Base-by-base conservation (phyloP, 2,113 vertebrate species). In the Pterocles orientalis region DNA sequence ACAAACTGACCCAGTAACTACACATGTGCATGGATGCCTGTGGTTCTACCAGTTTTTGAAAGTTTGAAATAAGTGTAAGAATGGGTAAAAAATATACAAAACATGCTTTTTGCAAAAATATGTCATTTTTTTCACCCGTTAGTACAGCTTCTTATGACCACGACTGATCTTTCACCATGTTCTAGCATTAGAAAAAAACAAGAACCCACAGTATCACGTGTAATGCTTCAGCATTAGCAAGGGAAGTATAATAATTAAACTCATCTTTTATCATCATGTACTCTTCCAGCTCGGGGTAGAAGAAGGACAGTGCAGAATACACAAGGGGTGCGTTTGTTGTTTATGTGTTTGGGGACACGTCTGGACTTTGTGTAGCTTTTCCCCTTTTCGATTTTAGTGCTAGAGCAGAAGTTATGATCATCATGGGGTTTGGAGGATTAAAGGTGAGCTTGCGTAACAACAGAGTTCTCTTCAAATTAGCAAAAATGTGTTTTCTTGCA, bases 221-320 rank as follows among this genome's bases (percentile, higher is more conserved):
- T 36, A 31, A 25, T 7, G 9, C 20, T 83, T 53, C 3, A 56
- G 28, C 28, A 1, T 36, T 34, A 7, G 19, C 47, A 60, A 26
- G 60, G 31, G 31, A 48, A 26, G 7, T 12, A 10, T 5, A 12
- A 28, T 31, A 41, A 16, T 25, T 34, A 28, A 58, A 24, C 10
- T 50, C 21, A 25, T 10, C 34, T 28, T 0, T 0, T 18, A 4
- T 33, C 4, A 1, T 17, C 6, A 2, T 2, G 29, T 29, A 16
- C 26, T 47, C 13, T 51, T 57, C 64, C 29, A 17, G 4, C 34
- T 51, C 34, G 54, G 53, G 41, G 33, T 29, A n/a, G 25, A 29
- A 19, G 50, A 61, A 72, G 14, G 13, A 29, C 28, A 53, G 53
- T 18, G 53, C 26, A 34, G 43, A 29, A n/a, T 14, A 18, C 15